Percentiles rank a stretch among this genome's conserved stretches.
phyloP scores from a whole-genome alignment of 2,113 vertebrate genomes.

The Pteruthius melanotis region DNA sequence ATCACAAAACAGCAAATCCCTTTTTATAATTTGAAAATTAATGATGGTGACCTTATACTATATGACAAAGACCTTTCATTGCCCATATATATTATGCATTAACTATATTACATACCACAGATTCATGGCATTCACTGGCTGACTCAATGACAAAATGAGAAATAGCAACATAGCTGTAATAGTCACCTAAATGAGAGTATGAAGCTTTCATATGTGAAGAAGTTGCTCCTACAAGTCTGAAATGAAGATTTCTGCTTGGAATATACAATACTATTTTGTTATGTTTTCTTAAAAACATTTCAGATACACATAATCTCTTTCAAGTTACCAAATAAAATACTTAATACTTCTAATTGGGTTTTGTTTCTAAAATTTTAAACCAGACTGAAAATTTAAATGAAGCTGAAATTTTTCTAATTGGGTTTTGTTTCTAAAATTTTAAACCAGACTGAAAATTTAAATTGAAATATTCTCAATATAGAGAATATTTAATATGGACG shows the following conservation, averaged over 20 bases:
- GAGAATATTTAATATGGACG: background rate
- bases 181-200: background rate
- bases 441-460: background rate
- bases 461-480: background rate
- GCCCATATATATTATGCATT: conserved; percentile 59
- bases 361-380: background rate
- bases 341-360: background rate
- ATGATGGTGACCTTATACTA: conserved; percentile 76
- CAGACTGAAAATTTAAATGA: background rate
- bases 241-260: background rate
- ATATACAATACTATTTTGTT: background rate
- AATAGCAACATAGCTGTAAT: background rate
- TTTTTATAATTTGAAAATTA: conserved; percentile 88
- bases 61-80: conserved; percentile 66
- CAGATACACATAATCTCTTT: background rate
- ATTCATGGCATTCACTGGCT: conserved; percentile 20
- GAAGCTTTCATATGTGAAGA: background rate
- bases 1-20: conserved; percentile 81
- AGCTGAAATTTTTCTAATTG: background rate
- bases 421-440: background rate
- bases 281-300: background rate
- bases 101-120: conserved; percentile 51
- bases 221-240: background rate
- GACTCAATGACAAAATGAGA: conserved; percentile 28
- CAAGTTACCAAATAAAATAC: background rate